Evolutionary conservation across 2,797 vertebrate species (phyloP), one percentile per base, ranked within the genome.

Genomic region (Protosalanx chinensis): DNA sequence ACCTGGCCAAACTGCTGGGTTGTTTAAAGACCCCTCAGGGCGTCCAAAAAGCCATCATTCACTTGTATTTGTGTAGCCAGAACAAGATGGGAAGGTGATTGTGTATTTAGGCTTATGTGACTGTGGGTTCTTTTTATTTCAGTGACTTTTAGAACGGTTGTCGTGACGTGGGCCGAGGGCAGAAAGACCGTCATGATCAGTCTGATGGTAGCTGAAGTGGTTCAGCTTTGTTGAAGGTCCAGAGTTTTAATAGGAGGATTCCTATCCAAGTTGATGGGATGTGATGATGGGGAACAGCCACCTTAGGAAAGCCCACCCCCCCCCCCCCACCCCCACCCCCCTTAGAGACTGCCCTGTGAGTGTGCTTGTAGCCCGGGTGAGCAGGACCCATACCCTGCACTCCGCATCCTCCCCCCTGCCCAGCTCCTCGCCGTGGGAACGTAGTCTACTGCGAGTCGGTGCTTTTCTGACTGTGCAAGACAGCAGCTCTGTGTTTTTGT

Each of bases 401-500:
- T 37, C 8, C 6, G 1, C 60, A 23, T 4, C 60, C 32, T 59
- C 7, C 35, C 61, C 61, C 15, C 10, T 2, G 8, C 49, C 33
- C 58, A 23, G n/a, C 18, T 58, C 18, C 2, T 63, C 46, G 70
- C 27, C 0, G 56, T 57, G 7, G 23, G 23, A 0, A 58, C 49
- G 10, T 41, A 27, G 64, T 7, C 35, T 78, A 29, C 1, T 12
- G 59, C 37, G 70, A 12, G 56, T 76, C 72, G 51, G 69, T 60
- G 53, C 15, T 8, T 32, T 32, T 16, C 70, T 69, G 12, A 71
- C 37, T 35, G 23, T 72, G 76, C 68, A 41, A 64, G 23, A 61
- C 61, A 72, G 65, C 41, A 35, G 67, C 56, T 30, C 37, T 41
- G 1, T 61, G 16, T 56, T 58, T 73, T 69, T 29, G 53, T 79